These are phyloP conservation scores for Tenthredo scrophulariae DNA, from an alignment of 2,888 invertebrate genomes.

Conservation along the genomic window DNA sequence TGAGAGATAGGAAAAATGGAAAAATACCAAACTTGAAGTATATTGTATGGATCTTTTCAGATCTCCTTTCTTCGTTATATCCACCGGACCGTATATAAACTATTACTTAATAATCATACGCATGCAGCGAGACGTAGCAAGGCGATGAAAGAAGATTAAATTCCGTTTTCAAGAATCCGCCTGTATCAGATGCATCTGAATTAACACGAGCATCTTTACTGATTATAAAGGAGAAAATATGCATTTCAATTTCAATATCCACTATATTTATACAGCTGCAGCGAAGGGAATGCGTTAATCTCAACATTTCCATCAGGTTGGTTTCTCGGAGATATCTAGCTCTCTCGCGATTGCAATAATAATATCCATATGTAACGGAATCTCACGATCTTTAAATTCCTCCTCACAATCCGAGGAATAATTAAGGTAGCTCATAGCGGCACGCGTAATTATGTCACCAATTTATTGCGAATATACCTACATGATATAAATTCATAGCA, in stretches of 20 bases:
- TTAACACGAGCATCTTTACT: not conserved
- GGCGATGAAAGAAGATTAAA: not conserved
- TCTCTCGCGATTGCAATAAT: not conserved
- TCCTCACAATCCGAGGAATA: not conserved
- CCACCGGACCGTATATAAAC: not conserved
- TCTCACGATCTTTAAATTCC: not conserved
- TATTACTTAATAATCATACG: not conserved
- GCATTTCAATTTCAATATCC: not conserved
- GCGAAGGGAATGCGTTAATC: not conserved
- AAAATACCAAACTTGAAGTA: not conserved
- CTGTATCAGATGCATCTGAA: not conserved
- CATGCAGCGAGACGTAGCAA: not conserved
- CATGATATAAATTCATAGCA: not conserved
- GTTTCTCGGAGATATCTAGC: not conserved
- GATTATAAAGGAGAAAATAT: constrained; percentile 23
- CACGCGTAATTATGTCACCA: not conserved
- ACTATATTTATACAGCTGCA: not conserved
- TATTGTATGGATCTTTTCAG: not conserved
- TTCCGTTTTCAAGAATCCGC: not conserved
- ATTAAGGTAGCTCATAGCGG: not conserved
- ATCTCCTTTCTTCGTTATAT: not conserved
- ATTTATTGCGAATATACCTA: not conserved
- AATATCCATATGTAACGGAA: not conserved
- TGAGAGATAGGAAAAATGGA: not conserved
- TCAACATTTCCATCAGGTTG: not conserved